Conservation (phyloP, 2,888 invertebrate species). For the Drosophila lacicola region DNA sequence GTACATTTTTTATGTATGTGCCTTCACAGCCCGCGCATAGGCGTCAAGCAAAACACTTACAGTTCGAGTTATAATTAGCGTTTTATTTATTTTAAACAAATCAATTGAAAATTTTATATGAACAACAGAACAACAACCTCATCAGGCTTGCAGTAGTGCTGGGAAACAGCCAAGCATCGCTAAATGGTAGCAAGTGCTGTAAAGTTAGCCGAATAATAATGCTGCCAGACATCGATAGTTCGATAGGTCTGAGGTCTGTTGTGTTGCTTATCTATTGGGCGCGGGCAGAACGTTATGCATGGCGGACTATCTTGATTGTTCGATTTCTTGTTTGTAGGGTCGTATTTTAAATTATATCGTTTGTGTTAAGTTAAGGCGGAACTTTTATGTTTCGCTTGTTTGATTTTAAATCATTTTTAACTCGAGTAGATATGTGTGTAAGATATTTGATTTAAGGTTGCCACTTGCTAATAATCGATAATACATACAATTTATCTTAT, state of each 20-base stretch:
- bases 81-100: slow-evolving; percentile 7
- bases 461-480: slow-evolving; percentile 13
- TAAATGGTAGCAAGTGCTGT: slow-evolving; percentile 23
- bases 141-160: slow-evolving; percentile 24
- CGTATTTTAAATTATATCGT: slow-evolving; percentile 4
- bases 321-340: neutral
- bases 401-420: neutral
- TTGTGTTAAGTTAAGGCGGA: neutral
- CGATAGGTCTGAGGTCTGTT: neutral
- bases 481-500: neutral
- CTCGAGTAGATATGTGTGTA: neutral
- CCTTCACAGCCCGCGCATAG: neutral
- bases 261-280: neutral
- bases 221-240: slow-evolving; percentile 18
- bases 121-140: slow-evolving; percentile 47
- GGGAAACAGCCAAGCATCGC: slow-evolving; percentile 14
- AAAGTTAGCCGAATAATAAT: neutral
- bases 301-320: neutral
- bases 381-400: slow-evolving; percentile 6
- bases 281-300: neutral
- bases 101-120: slow-evolving; percentile 10
- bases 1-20: neutral
- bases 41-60: slow-evolving; percentile 41
- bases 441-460: neutral
- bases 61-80: slow-evolving; percentile 1